Base-by-base conservation (phyloP, 1,140 invertebrate species). In the Epicauta chinensis region DNA sequence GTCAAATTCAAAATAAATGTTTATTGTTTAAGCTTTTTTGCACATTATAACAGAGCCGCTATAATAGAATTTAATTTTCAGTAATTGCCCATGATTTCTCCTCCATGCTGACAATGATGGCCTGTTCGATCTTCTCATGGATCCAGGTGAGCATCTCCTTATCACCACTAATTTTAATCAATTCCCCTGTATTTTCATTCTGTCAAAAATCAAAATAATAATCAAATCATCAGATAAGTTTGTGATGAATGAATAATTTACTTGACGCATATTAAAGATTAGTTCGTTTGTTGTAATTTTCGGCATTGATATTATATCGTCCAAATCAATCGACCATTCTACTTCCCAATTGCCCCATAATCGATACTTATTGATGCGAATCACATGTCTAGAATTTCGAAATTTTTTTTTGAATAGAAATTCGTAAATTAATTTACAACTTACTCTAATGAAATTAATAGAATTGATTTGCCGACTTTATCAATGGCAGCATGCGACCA, bases 271-370 rank as follows among this genome's bases (percentile, higher is more conserved):
- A 61, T 80, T 83, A 44, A 91, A 75, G 17, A 84, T 69, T n/a
- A 91, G 74, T 62, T 82, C 82, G 39, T 82, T 76, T 10, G 77
- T 79, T 29, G 68, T 67, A 2, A 87, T 69, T 36, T 73, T 73
- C 5, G 87, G 87, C 29, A 84, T 78, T 34, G 82, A 82, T 39
- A 87, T 74, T 14, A 92, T 76, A 60, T 87, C 81, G 61, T 87
- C 82, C n/a, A 87, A 75, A 55, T 81, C 76, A 4, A 88, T 75
- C 16, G 74, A 73, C 88, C 87, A 90, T 66, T 88, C 84, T 12
- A 87, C 74, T 54, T 84, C 84, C 83, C 87, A 89, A 2, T 80
- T 76, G 38, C 82, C 81, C 77, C 84, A 86, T 17, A 81, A 71
- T 31, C 79, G 77, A 56, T 79, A 81, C 53, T 86, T 84, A 56